A percentile compares a stretch with the other conserved stretches of the same genome.
Evolutionary conservation across 2,113 vertebrate species (phyloP).

Genomic region (Mugil cephalus): DNA sequence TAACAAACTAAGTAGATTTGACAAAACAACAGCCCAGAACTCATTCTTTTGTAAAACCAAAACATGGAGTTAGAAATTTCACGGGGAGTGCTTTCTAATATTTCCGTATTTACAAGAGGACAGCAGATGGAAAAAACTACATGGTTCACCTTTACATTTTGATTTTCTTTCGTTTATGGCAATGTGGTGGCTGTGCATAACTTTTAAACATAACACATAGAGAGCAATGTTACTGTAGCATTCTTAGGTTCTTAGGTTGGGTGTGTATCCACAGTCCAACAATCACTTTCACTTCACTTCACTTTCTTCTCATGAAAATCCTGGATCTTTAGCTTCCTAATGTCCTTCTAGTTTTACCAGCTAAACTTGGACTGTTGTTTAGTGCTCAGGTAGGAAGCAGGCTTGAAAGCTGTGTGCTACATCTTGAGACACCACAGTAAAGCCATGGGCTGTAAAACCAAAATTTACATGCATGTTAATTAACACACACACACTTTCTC

Average conservation of each 20-base stretch:
- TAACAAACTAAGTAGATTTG: neutral
- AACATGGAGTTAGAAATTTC: neutral
- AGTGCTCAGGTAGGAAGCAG: too few relatives aligned
- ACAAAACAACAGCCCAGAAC: neutral
- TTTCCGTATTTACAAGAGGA: neutral
- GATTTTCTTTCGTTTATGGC: too few relatives aligned
- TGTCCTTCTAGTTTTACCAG: neutral
- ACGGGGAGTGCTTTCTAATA: neutral
- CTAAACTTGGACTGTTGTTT: neutral
- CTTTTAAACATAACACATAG: too few relatives aligned
- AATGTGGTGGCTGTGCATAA: too few relatives aligned
- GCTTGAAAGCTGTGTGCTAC: neutral
- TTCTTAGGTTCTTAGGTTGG: too few relatives aligned
- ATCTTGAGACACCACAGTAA: neutral
- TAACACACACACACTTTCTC: neutral
- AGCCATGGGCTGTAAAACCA: neutral
- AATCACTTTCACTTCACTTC: too few relatives aligned
- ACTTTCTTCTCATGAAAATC: too few relatives aligned
- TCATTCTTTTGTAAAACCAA: neutral
- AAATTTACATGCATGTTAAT: neutral
- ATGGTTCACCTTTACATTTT: too few relatives aligned
- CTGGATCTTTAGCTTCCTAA: too few relatives aligned
- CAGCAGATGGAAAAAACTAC: too few relatives aligned
- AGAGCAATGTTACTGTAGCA: too few relatives aligned
- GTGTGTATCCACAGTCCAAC: too few relatives aligned